A percentile compares a stretch with the other conserved stretches of the same genome.
These are phyloP conservation scores for Ips typographus DNA, from an alignment of 1,140 invertebrate genomes.

Conservation along the genomic window DNA sequence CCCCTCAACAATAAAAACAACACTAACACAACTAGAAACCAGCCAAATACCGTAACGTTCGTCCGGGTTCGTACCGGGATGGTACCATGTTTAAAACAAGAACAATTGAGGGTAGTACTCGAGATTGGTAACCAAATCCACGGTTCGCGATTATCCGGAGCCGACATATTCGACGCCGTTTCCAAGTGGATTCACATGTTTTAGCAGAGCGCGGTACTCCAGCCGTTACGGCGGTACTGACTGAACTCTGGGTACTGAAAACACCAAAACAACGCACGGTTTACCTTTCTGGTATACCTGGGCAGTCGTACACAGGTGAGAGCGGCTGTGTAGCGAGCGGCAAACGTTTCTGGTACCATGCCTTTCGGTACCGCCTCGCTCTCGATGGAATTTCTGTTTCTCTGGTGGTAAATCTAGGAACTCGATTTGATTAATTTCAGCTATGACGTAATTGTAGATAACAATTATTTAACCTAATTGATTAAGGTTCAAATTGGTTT, in stretches of 20 bases:
- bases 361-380: too few species aligned
- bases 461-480: too few species aligned
- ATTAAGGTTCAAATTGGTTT: too few species aligned
- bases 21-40: slow-evolving; percentile 32
- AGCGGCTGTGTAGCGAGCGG: neutral
- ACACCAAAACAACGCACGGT: slow-evolving; percentile 27
- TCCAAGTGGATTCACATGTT: slow-evolving; percentile 27
- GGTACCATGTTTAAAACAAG: neutral
- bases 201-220: slow-evolving; percentile 11
- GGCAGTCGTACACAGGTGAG: slow-evolving; percentile 28
- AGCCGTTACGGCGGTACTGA: slow-evolving; percentile 15
- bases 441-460: too few species aligned
- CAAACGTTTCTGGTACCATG: too few species aligned
- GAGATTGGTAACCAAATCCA: slow-evolving; percentile 12
- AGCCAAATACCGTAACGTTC: slow-evolving; percentile 7
- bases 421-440: too few species aligned
- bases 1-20: slow-evolving; percentile 38
- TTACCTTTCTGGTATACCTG: slow-evolving; percentile 30
- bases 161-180: slow-evolving; percentile 32
- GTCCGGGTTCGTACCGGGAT: neutral
- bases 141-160: slow-evolving; percentile 6
- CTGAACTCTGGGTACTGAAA: slow-evolving; percentile 28
- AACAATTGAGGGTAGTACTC: neutral
- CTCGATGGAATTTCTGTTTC: too few species aligned
- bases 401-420: too few species aligned